Conservation (phyloP, 2,888 invertebrate genomes). For the Synanthedon andrenaeformis region DNA sequence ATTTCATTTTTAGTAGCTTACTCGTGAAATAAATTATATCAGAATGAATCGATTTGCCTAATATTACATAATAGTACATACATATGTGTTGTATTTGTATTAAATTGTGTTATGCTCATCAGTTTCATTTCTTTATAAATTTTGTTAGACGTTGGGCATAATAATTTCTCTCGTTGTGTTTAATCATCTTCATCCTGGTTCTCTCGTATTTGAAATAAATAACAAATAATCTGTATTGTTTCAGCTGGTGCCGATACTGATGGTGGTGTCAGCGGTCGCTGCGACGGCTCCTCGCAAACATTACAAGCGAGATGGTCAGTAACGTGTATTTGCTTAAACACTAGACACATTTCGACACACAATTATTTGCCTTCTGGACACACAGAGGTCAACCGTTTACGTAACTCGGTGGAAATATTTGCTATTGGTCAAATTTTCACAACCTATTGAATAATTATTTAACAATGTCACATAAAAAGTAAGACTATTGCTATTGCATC, state of each 20-base stretch:
- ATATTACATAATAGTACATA: too few species aligned
- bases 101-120: too few species aligned
- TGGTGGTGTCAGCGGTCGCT: constrained; percentile 25
- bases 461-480: neutral
- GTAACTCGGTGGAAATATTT: neutral
- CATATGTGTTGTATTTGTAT: too few species aligned
- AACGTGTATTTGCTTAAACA: neutral
- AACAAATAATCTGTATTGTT: constrained; percentile 14
- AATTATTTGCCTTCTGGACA: neutral
- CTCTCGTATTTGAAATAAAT: too few species aligned
- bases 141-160: too few species aligned
- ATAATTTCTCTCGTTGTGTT: too few species aligned
- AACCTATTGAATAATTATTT: neutral
- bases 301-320: constrained; percentile 53
- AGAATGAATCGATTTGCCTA: too few species aligned
- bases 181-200: too few species aligned
- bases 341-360: neutral
- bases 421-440: neutral
- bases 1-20: too few species aligned
- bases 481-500: too few species aligned
- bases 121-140: too few species aligned
- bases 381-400: neutral
- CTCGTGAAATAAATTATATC: too few species aligned
- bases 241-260: constrained; percentile 37
- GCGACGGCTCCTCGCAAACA: constrained; percentile 32